Conservation (phyloP, 2,888 invertebrate genomes). For the Polymixis flavicincta region DNA sequence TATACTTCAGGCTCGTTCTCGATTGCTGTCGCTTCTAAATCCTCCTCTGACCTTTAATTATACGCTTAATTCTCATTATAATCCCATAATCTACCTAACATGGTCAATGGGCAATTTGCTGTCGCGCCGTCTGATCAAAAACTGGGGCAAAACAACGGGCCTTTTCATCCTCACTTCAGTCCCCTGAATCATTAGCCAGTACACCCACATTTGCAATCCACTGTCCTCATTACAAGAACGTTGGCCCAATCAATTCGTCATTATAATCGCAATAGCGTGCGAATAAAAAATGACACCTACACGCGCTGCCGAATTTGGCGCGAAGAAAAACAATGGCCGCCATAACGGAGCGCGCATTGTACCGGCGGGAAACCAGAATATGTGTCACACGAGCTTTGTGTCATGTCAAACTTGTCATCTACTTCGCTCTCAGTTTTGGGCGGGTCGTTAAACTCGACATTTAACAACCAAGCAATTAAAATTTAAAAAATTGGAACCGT, state of each 20-base stretch:
- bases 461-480: constrained; percentile 63
- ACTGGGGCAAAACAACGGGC: constrained; percentile 83
- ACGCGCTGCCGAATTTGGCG: constrained; percentile 79
- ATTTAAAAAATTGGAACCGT: constrained; percentile 56
- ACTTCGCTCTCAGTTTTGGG: constrained; percentile 72
- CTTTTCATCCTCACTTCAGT: constrained; percentile 75
- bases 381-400: constrained; percentile 74
- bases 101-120: constrained; percentile 72
- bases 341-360: constrained; percentile 79
- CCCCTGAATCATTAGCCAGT: constrained; percentile 83
- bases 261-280: constrained; percentile 83
- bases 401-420: constrained; percentile 73
- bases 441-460: constrained; percentile 69
- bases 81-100: constrained; percentile 71
- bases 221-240: constrained; percentile 81
- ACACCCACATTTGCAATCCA: constrained; percentile 84
- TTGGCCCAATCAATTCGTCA: constrained; percentile 88
- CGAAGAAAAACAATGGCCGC: constrained; percentile 84
- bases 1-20: constrained; percentile 24
- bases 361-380: constrained; percentile 63
- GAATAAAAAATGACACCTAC: constrained; percentile 86
- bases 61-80: constrained; percentile 65
- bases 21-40: constrained; percentile 45
- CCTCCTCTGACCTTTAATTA: constrained; percentile 71
- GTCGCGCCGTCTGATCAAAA: constrained; percentile 58